phyloP scores from a whole-genome alignment of 2,113 vertebrate genomes.

The Gadus macrocephalus region DNA sequence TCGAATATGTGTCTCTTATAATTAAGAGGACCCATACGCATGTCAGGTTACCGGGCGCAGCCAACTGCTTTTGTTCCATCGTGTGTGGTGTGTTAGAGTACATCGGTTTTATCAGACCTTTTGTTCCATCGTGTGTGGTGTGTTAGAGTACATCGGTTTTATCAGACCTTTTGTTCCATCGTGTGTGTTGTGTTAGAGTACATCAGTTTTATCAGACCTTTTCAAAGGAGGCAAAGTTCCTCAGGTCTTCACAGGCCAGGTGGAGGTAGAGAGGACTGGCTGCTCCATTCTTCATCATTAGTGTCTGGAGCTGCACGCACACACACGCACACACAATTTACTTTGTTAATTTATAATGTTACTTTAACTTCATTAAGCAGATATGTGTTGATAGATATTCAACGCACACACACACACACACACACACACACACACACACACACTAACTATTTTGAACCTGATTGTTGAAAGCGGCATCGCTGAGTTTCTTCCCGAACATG shows the following conservation, averaged over 20 bases:
- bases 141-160: background rate
- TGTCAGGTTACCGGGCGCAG: too few relatives aligned
- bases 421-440: too few relatives aligned
- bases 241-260: slow-evolving; percentile 81
- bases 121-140: slow-evolving; percentile 26
- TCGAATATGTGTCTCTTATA: too few relatives aligned
- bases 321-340: slow-evolving; percentile 3
- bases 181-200: too few relatives aligned
- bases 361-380: too few relatives aligned
- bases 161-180: slow-evolving; percentile 43
- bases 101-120: slow-evolving; percentile 62
- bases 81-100: too few relatives aligned
- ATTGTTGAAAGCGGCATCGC: slow-evolving; percentile 86
- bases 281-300: slow-evolving; percentile 82
- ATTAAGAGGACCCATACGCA: too few relatives aligned
- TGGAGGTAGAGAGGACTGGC: slow-evolving; percentile 78
- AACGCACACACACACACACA: background rate
- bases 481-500: slow-evolving; percentile 82
- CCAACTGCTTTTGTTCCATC: too few relatives aligned
- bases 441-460: slow-evolving; percentile 67
- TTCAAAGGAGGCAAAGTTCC: slow-evolving; percentile 79
- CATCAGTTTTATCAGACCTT: slow-evolving; percentile 63
- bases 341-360: too few relatives aligned
- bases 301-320: slow-evolving; percentile 72
- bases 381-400: too few relatives aligned